Conservation (phyloP, 1,140 invertebrate genomes). For the Mamestra configurata region DNA sequence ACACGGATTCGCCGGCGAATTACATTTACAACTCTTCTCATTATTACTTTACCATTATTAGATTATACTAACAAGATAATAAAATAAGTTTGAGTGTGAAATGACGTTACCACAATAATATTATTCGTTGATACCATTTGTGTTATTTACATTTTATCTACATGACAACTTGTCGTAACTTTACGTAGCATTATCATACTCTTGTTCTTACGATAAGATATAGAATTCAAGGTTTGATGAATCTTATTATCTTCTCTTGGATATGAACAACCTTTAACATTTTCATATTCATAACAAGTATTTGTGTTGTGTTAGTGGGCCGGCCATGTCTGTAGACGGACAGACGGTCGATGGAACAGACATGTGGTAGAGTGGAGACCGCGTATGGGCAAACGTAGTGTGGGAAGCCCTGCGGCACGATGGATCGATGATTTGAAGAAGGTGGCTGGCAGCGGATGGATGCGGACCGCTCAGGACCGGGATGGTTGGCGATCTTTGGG, state of each 20-base stretch:
- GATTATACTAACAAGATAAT: slow-evolving; percentile 3
- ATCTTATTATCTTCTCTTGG: slow-evolving; percentile 16
- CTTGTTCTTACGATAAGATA: slow-evolving; percentile 31
- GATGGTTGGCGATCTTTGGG: too few relatives aligned
- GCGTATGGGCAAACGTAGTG: too few relatives aligned
- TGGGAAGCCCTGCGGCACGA: too few relatives aligned
- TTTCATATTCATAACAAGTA: background rate
- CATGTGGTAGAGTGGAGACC: too few relatives aligned
- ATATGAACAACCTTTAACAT: slow-evolving; percentile 9
- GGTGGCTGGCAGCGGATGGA: too few relatives aligned
- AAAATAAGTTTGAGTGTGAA: background rate
- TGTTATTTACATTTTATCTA: slow-evolving; percentile 25
- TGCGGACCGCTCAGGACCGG: too few relatives aligned
- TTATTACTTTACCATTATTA: slow-evolving; percentile 10
- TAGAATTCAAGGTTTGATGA: slow-evolving; percentile 17
- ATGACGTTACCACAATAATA: slow-evolving; percentile 9
- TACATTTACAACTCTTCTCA: slow-evolving; percentile 5
- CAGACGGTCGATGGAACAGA: too few relatives aligned
- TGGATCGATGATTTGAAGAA: too few relatives aligned
- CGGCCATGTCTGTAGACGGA: too few relatives aligned
- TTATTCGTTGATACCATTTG: background rate
- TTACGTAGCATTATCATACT: slow-evolving; percentile 23
- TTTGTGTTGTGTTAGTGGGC: too few relatives aligned
- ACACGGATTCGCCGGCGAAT: background rate
- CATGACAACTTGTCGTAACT: slow-evolving; percentile 14